Conservation (phyloP, 2,888 invertebrate species). For the Sussaba pulchella region DNA sequence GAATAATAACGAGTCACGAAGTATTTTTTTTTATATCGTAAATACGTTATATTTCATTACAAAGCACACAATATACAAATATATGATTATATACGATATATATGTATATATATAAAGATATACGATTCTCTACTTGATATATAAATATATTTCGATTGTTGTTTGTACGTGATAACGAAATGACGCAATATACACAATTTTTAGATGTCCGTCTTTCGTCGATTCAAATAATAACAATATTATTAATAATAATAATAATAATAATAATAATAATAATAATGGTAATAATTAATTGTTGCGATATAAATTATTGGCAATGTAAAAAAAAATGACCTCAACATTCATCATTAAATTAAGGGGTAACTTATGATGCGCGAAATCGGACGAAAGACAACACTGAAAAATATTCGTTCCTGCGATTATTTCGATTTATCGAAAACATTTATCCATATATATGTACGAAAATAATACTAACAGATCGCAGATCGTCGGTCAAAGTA, state of each 20-base stretch:
- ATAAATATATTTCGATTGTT: conserved; percentile 16
- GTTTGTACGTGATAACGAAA: conserved; percentile 40
- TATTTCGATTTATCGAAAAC: conserved; percentile 32
- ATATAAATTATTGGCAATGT: conserved; percentile 12
- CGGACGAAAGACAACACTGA: conserved; percentile 35
- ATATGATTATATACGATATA: not conserved
- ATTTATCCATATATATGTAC: too few relatives aligned
- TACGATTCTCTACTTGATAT: conserved; percentile 17
- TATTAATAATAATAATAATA: not conserved
- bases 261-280: not conserved
- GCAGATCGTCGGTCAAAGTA: not conserved
- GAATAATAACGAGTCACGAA: not conserved
- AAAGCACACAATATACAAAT: conserved; percentile 54
- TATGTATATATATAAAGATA: conserved; percentile 46
- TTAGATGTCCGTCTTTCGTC: conserved; percentile 12
- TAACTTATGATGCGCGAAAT: conserved; percentile 32
- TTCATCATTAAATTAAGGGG: conserved; percentile 23
- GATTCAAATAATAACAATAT: not conserved
- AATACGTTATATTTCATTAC: conserved; percentile 46
- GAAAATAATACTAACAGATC: too few relatives aligned
- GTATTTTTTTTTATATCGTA: conserved; percentile 6
- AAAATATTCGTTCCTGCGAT: conserved; percentile 42
- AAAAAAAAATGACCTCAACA: not conserved
- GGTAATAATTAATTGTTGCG: not conserved
- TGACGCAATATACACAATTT: conserved; percentile 19